These are phyloP conservation scores for Passerculus sandwichensis DNA, from an alignment of 2,797 vertebrate species.

Conservation along the genomic window DNA sequence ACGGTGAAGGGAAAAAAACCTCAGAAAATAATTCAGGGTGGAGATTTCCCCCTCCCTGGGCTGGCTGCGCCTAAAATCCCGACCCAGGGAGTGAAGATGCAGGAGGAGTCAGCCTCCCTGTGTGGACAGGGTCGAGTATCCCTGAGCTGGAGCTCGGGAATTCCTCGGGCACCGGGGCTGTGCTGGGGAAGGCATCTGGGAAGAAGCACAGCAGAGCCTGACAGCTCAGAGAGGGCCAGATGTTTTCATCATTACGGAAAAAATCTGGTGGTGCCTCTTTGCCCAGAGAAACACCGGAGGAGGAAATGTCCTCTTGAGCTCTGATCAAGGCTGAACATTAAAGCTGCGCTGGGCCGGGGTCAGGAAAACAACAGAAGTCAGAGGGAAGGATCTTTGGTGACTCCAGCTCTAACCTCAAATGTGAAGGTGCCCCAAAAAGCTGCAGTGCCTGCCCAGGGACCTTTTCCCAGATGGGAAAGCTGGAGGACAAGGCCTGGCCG, in stretches of 20 bases:
- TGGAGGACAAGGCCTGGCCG: background rate
- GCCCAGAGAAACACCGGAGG: slow-evolving; percentile 24
- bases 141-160: background rate
- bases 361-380: background rate
- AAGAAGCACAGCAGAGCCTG: slow-evolving; percentile 24
- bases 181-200: background rate
- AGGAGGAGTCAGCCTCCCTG: background rate
- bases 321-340: slow-evolving; percentile 34
- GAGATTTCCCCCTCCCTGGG: background rate
- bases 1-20: background rate
- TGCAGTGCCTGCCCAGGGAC: background rate
- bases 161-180: background rate
- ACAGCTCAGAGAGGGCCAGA: slow-evolving; percentile 45
- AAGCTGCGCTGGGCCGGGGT: background rate
- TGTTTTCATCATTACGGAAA: slow-evolving; percentile 58
- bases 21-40: background rate
- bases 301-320: slow-evolving; percentile 61
- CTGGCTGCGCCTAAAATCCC: background rate
- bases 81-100: background rate
- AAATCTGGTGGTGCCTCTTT: slow-evolving; percentile 59
- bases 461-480: background rate
- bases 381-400: background rate
- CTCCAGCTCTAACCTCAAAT: background rate
- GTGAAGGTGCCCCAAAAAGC: background rate
- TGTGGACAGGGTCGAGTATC: background rate